Percentiles rank a stretch among this genome's conserved stretches.
Conservation (phyloP, 2,888 invertebrate species). For the Athetis lepigone region DNA sequence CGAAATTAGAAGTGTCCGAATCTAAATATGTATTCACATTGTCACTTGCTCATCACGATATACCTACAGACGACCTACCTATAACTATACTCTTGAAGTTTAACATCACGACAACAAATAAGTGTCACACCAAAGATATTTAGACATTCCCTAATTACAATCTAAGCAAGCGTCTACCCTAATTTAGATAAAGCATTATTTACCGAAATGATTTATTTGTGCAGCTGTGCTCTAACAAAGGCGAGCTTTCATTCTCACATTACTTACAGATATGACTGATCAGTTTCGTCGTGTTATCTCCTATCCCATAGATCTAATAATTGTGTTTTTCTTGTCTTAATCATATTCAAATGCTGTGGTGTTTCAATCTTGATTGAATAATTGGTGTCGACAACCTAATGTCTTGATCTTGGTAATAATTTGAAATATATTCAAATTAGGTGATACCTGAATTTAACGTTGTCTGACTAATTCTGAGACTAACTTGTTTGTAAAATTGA, state of each 20-base stretch:
- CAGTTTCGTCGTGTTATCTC: conserved; percentile 69
- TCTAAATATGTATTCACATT: no score
- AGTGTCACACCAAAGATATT: conserved; percentile 15
- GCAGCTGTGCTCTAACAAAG: conserved; percentile 80
- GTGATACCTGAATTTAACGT: conserved; percentile 47
- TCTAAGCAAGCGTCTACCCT: conserved; percentile 73
- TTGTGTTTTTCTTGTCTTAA: conserved; percentile 43
- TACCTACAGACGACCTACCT: no score
- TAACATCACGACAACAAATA: not conserved
- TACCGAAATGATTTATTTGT: conserved; percentile 83
- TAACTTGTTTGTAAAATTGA: conserved; percentile 33
- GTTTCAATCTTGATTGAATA: conserved; percentile 50
- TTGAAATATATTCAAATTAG: conserved; percentile 38
- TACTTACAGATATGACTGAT: conserved; percentile 85
- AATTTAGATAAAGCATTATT: conserved; percentile 78
- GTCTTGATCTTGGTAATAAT: conserved; percentile 45
- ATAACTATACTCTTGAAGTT: no score
- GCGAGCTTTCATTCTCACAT: conserved; percentile 81
- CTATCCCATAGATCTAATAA: conserved; percentile 57
- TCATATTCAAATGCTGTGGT: conserved; percentile 21
- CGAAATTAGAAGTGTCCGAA: no score
- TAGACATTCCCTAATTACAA: conserved; percentile 67
- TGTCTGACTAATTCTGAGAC: conserved; percentile 41
- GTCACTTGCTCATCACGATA: no score
- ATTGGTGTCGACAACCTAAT: conserved; percentile 42